Evolutionary conservation across 2,113 vertebrate species (phyloP).

Genomic region (Cebidichthys violaceus): DNA sequence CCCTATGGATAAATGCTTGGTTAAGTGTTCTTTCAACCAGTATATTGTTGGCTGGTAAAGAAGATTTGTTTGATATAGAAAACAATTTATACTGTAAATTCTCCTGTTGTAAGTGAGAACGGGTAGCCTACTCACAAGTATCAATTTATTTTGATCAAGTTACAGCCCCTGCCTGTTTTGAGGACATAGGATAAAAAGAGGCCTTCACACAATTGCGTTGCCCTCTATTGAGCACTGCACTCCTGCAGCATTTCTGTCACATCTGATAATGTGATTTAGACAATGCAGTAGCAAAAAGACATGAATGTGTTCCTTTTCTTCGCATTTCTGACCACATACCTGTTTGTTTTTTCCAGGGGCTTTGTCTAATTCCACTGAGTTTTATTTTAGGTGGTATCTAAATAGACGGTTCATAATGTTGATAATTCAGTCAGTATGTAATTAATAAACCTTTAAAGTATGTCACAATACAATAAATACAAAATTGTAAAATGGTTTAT

Average conservation of each 20-base stretch:
- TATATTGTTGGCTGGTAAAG: constrained; percentile 73
- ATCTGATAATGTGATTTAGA: constrained; percentile 65
- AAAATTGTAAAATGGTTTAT: neutral
- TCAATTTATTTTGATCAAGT: constrained; percentile 74
- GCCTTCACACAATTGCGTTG: constrained; percentile 50
- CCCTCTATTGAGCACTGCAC: constrained; percentile 44
- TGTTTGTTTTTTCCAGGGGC: constrained; percentile 35
- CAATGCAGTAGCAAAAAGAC: constrained; percentile 44
- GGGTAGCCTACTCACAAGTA: constrained; percentile 49
- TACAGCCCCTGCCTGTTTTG: constrained; percentile 46
- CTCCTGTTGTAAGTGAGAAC: constrained; percentile 41
- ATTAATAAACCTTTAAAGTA: neutral
- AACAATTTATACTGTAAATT: constrained; percentile 61
- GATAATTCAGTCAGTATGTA: neutral
- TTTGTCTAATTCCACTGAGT: constrained; percentile 35
- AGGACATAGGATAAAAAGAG: constrained; percentile 41
- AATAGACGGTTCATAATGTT: neutral
- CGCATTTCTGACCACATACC: constrained; percentile 36
- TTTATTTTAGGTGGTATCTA: constrained; percentile 12
- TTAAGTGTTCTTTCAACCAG: constrained; percentile 75
- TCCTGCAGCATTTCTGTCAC: constrained; percentile 67
- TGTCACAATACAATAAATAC: neutral
- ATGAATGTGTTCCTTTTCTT: constrained; percentile 32
- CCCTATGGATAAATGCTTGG: constrained; percentile 78
- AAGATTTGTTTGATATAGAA: constrained; percentile 73